phyloP scores from a whole-genome alignment of 1,140 invertebrate species.

The Drosophila obscura region DNA sequence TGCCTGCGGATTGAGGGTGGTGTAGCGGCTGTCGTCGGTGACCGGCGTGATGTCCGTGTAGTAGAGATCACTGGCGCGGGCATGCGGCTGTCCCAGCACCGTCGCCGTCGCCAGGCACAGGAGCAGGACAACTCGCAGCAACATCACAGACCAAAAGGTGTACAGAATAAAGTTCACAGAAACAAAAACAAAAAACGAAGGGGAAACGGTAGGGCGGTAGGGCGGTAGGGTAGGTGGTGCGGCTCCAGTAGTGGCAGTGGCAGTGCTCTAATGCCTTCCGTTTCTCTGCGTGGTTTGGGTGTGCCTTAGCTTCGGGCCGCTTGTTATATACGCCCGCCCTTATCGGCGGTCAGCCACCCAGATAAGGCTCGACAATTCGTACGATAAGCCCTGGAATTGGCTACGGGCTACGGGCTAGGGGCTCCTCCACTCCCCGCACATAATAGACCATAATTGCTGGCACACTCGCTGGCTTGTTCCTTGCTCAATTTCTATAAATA shows the following conservation, averaged over 20 bases:
- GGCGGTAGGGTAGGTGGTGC: too few species aligned
- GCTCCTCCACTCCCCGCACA: background rate
- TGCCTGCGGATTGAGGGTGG: constrained; percentile 35
- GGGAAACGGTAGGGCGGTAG: background rate
- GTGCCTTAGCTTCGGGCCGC: constrained; percentile 13
- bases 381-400: constrained; percentile 67
- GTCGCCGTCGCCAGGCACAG: background rate
- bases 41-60: constrained; percentile 65
- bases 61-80: constrained; percentile 54
- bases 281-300: constrained; percentile 37
- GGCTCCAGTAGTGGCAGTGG: background rate
- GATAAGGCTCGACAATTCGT: constrained; percentile 66
- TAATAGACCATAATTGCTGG: constrained; percentile 57
- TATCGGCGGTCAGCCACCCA: constrained; percentile 64
- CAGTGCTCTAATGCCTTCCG: constrained; percentile 13
- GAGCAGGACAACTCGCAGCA: constrained; percentile 1
- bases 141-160: background rate
- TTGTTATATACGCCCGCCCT: constrained; percentile 58
- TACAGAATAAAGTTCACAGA: constrained; percentile 3
- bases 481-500: constrained; percentile 65
- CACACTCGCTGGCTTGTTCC: background rate
- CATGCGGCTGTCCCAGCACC: constrained; percentile 15
- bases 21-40: constrained; percentile 58
- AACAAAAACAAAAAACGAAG: constrained; percentile 12
- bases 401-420: constrained; percentile 15